Base-by-base conservation (phyloP, 2,113 vertebrate genomes). In the Bubo blakistoni region DNA sequence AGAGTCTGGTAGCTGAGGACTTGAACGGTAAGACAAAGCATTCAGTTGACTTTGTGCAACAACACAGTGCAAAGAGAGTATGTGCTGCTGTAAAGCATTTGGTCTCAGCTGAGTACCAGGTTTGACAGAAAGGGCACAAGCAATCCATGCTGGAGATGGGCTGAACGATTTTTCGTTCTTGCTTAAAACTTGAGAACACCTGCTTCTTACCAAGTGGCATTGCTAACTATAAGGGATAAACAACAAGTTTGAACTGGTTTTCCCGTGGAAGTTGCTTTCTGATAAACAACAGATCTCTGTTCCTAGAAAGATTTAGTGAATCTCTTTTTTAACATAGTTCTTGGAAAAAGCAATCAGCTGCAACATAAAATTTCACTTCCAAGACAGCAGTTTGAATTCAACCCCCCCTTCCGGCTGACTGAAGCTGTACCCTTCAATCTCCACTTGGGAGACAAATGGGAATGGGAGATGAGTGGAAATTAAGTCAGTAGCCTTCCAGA, bases 1-100 rank as follows among this genome's bases (percentile, higher is more conserved):
- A 96, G 71, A 99, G 97, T 22, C 99, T 98, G 95, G 99, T 99
- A 95, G 98, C 98, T 13, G 99, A 98, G 5, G 99, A 98, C 99
- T 99, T 85, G 52, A 61, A 94, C 0, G 3, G 17, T 24, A 90
- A 96, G 78, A 94, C 62, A 46, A 88, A 86, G 54, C 49, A 79
- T 78, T 91, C 49, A 80, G 90, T 57, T 82, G 26, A 71, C 40
- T 81, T 34, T 47, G 69, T 62, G 61, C 38, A 89, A 52, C 63
- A 82, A 77, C 46, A 81, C 1, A 55, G 42, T 16, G 74, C 36
- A 73, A 81, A 88, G 17, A 51, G n/a, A 91, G 1, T 8, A 32
- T 1, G 10, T 29, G n/a, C 19, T 65, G 49, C 74, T 80, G 16
- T 54, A 36, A 67, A 74, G 38, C 70, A 52, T 71, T 61, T 4